These are phyloP conservation scores for Pollenia angustigena DNA, from an alignment of 2,888 invertebrate genomes.

Conservation along the genomic window DNA sequence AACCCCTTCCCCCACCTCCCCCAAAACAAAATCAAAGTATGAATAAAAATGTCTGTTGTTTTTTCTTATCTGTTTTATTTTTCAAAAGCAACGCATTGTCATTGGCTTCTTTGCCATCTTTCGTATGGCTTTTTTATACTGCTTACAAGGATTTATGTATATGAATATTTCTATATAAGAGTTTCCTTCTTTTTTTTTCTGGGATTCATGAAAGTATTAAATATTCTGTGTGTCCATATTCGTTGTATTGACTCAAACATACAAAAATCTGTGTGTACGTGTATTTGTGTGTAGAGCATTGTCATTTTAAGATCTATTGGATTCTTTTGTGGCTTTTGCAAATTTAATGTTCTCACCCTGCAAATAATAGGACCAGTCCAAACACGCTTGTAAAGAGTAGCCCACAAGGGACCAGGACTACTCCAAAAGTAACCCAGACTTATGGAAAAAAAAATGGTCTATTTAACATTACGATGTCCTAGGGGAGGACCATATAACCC, in stretches of 20 bases:
- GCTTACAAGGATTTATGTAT: neutral
- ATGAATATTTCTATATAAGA: constrained; percentile 46
- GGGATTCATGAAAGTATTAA: constrained; percentile 18
- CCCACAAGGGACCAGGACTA: too few relatives aligned
- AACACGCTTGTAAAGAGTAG: too few relatives aligned
- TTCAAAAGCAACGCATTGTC: constrained; percentile 63
- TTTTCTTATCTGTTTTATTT: constrained; percentile 19
- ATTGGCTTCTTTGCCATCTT: constrained; percentile 71
- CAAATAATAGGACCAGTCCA: too few relatives aligned
- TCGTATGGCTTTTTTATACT: constrained; percentile 3
- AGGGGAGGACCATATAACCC: too few relatives aligned
- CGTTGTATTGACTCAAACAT: neutral
- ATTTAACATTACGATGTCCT: too few relatives aligned
- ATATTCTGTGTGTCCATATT: neutral
- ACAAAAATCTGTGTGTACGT: neutral
- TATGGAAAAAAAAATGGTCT: too few relatives aligned
- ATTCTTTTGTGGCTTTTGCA: constrained; percentile 78
- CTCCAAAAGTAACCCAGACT: too few relatives aligned
- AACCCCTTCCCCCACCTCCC: neutral
- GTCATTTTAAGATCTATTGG: constrained; percentile 81
- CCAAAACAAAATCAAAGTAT: neutral
- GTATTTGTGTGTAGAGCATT: constrained; percentile 61
- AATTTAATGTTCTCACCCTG: constrained; percentile 74
- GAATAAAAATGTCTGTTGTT: constrained; percentile 31
- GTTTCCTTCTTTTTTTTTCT: constrained; percentile 1